Percentiles rank a stretch among this genome's conserved stretches.
Conservation (phyloP, 2,888 invertebrate species). For the Nemotelus nigrinus region DNA sequence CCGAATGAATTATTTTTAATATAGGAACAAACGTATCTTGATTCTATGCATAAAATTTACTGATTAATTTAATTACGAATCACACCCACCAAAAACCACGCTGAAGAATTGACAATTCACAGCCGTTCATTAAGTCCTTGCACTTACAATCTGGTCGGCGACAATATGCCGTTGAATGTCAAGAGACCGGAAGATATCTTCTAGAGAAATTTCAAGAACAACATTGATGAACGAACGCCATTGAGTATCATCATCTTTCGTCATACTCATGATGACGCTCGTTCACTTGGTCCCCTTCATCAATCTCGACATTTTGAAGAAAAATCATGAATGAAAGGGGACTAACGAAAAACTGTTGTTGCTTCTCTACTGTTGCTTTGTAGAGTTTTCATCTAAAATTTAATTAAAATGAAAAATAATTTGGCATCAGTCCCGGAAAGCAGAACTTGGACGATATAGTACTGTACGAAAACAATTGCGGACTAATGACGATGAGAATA, state of each 20-base stretch:
- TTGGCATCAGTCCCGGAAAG: constrained; percentile 32
- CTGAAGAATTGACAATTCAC: not conserved
- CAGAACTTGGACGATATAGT: no score
- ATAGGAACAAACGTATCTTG: constrained; percentile 25
- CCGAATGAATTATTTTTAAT: constrained; percentile 32
- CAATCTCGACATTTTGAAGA: not conserved
- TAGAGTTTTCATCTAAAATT: constrained; percentile 32
- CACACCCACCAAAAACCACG: not conserved
- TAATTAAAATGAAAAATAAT: constrained; percentile 45
- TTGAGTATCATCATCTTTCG: no score
- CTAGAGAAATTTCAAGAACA: not conserved
- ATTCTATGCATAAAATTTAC: constrained; percentile 30
- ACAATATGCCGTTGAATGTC: no score
- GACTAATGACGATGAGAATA: constrained; percentile 28
- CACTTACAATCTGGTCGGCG: no score
- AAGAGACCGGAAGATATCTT: not conserved
- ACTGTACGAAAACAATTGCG: constrained; percentile 26
- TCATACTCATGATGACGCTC: no score
- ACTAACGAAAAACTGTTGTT: constrained; percentile 1
- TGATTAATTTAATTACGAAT: constrained; percentile 38
- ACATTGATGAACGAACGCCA: not conserved
- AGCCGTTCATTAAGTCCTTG: not conserved
- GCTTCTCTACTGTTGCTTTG: not conserved
- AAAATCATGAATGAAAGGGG: not conserved
- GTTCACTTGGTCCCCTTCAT: no score